Conservation (phyloP, 2,797 vertebrate genomes). For the Falco naumanni region DNA sequence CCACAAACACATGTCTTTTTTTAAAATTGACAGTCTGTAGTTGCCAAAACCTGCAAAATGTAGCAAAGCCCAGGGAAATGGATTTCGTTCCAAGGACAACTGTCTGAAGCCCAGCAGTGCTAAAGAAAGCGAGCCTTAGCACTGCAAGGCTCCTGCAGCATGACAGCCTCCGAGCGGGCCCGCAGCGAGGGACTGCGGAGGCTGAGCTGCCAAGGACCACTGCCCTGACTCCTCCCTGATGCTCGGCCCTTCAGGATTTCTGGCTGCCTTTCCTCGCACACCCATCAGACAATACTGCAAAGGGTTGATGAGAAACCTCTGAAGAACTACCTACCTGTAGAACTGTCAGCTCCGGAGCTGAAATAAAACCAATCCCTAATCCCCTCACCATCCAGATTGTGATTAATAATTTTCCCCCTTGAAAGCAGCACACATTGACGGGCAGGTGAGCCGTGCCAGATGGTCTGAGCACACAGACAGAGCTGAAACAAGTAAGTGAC, state of each 20-base stretch:
- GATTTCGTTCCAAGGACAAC: conserved; percentile 35
- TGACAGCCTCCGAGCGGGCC: not conserved
- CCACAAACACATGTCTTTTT: not conserved
- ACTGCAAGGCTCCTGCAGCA: not conserved
- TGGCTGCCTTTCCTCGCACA: not conserved
- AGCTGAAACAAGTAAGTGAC: conserved; percentile 26
- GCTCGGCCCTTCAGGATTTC: rapidly evolving
- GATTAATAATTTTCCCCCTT: conserved; percentile 36
- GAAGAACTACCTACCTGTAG: not conserved
- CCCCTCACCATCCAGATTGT: conserved; percentile 26
- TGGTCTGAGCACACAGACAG: conserved; percentile 39
- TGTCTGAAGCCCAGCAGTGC: conserved; percentile 1
- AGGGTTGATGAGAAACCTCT: not conserved
- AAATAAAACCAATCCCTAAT: not conserved
- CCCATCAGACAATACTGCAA: not conserved
- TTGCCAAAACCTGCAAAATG: conserved; percentile 1
- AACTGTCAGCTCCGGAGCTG: not conserved
- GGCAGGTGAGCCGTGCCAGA: conserved; percentile 41
- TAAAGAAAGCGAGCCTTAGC: not conserved
- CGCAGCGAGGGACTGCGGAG: rapidly evolving
- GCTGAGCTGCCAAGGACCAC: rapidly evolving
- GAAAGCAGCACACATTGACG: not conserved
- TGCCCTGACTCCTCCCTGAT: not conserved
- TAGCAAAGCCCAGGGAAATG: conserved; percentile 6
- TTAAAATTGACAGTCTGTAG: not conserved